phyloP scores from a whole-genome alignment of 2,797 vertebrate genomes.

The Pseudopleuronectes americanus region DNA sequence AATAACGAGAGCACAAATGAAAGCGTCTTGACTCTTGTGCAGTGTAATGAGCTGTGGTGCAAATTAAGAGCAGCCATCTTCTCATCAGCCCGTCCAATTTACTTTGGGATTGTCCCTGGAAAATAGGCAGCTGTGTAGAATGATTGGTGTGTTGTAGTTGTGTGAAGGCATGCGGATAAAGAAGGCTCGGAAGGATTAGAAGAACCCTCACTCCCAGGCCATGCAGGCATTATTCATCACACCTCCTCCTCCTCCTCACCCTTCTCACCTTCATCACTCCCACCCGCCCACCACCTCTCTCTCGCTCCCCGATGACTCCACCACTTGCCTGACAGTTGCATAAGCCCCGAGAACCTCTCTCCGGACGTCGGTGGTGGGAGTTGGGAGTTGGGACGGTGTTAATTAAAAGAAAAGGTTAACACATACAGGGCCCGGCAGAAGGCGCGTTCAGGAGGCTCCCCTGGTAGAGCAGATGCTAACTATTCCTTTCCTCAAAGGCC shows the following conservation, averaged over 20 bases:
- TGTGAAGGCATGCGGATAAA: conserved; percentile 72
- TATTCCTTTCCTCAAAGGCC: conserved; percentile 54
- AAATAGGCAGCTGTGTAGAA: conserved; percentile 62
- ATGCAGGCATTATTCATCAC: conserved; percentile 80
- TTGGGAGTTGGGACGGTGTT: conserved; percentile 78
- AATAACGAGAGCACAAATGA: conserved; percentile 22
- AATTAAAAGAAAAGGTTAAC: conserved; percentile 88
- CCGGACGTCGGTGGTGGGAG: conserved; percentile 70
- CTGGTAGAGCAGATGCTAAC: conserved; percentile 78
- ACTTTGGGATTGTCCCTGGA: conserved; percentile 58
- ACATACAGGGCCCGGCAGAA: conserved; percentile 73
- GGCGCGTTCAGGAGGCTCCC: conserved; percentile 71
- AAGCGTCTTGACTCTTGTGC: conserved; percentile 42
- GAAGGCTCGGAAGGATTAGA: conserved; percentile 75
- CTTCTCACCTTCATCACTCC: conserved; percentile 72
- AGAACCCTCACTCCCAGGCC: conserved; percentile 76
- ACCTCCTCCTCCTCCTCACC: conserved; percentile 51
- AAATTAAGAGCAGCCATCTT: conserved; percentile 70
- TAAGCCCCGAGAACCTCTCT: conserved; percentile 76
- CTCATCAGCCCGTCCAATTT: conserved; percentile 73
- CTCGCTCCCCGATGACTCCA: conserved; percentile 49
- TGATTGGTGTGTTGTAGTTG: conserved; percentile 57
- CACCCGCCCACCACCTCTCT: conserved; percentile 60
- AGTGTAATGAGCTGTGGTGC: conserved; percentile 63
- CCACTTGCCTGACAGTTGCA: conserved; percentile 73